Evolutionary conservation across 1,140 invertebrate genomes (phyloP).

Genomic region (Vanessa tameamea): DNA sequence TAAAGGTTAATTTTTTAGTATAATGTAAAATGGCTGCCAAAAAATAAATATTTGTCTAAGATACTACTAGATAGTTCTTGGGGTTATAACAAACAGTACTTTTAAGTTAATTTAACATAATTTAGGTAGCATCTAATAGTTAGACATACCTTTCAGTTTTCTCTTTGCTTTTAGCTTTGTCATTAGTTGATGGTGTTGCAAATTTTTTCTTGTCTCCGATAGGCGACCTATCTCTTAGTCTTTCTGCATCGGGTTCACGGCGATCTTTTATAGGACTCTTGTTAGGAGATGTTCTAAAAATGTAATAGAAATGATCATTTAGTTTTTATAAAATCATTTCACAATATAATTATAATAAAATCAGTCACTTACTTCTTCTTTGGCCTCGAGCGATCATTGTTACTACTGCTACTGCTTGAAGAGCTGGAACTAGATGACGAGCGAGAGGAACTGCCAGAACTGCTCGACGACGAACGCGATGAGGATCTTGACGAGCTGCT

Average conservation of each 20-base stretch:
- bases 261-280: constrained; percentile 78
- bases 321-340: no score
- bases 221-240: constrained; percentile 77
- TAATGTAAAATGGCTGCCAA: no score
- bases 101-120: no score
- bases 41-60: no score
- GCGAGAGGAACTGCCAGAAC: constrained; percentile 84
- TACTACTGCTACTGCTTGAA: constrained; percentile 82
- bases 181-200: constrained; percentile 69
- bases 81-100: no score
- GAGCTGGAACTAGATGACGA: constrained; percentile 83
- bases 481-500: constrained; percentile 88
- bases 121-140: no score
- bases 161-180: constrained; percentile 81
- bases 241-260: constrained; percentile 80
- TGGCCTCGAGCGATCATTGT: constrained; percentile 81
- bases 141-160: constrained; percentile 66
- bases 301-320: not conserved
- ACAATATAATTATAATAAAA: no score
- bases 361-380: constrained; percentile 81
- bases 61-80: no score
- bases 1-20: no score
- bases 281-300: constrained; percentile 69
- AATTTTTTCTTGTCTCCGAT: constrained; percentile 76
- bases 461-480: constrained; percentile 88